Evolutionary conservation across 1,140 invertebrate species (phyloP).

Genomic region (Conus ventricosus): DNA sequence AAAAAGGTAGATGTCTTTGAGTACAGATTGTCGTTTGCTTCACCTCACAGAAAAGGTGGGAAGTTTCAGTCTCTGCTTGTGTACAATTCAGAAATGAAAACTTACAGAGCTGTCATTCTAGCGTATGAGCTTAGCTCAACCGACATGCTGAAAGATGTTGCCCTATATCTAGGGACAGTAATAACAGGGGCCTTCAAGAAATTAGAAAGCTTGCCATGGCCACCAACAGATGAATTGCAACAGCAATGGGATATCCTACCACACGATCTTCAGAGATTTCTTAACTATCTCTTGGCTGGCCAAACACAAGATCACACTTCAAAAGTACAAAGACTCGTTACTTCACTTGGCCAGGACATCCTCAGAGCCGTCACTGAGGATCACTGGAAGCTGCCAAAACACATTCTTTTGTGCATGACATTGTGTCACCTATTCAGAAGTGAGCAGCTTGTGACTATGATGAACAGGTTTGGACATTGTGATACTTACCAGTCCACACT

Average conservation of each 20-base stretch:
- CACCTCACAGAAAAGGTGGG: not conserved
- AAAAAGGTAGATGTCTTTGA: too few species aligned
- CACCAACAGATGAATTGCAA: constrained; percentile 25
- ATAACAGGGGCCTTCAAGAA: constrained; percentile 36
- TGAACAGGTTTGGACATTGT: constrained; percentile 37
- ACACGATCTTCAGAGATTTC: too few species aligned
- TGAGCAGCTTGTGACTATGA: constrained; percentile 32
- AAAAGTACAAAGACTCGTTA: constrained; percentile 16
- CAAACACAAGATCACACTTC: too few species aligned
- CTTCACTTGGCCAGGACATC: constrained; percentile 43
- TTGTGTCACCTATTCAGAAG: constrained; percentile 46
- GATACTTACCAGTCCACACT: constrained; percentile 35
- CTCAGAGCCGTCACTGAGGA: constrained; percentile 37
- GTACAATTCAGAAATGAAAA: constrained; percentile 13
- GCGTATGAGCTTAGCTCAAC: constrained; percentile 18
- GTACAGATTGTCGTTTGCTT: too few species aligned
- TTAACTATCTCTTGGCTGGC: too few species aligned
- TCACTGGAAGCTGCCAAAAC: constrained; percentile 47
- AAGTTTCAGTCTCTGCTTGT: constrained; percentile 12
- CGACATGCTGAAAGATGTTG: constrained; percentile 11
- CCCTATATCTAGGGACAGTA: not conserved
- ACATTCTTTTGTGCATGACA: constrained; percentile 40
- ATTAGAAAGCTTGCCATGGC: constrained; percentile 32
- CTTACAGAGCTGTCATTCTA: not conserved
- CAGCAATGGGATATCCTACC: not conserved